A percentile compares a stretch with the other conserved stretches of the same genome.
Evolutionary conservation across 2,888 invertebrate species (phyloP).

Genomic region (Drosophila hamatofila): DNA sequence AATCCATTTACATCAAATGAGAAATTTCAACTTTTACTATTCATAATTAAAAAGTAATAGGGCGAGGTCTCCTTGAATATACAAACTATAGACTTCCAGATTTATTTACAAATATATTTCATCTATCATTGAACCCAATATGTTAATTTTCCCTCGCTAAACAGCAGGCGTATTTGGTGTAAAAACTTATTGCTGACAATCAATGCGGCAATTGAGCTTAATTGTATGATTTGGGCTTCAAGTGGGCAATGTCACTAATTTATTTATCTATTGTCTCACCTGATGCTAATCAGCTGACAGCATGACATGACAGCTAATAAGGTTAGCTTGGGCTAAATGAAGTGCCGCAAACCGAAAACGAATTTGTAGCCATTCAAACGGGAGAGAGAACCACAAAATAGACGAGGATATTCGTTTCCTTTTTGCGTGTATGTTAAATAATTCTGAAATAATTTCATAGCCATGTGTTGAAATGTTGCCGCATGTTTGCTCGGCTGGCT

Average conservation of each 20-base stretch:
- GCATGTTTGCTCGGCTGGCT: slow-evolving; percentile 9
- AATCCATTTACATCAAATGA: neutral
- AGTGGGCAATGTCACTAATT: neutral
- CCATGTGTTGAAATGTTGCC: neutral
- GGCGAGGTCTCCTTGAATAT: too few relatives aligned
- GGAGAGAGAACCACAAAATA: neutral
- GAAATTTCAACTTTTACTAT: too few relatives aligned
- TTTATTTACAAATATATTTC: neutral
- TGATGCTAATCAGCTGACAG: slow-evolving; percentile 32
- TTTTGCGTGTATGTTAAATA: neutral
- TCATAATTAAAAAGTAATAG: too few relatives aligned
- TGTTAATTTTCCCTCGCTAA: neutral
- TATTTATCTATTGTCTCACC: slow-evolving; percentile 4
- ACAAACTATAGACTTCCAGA: neutral
- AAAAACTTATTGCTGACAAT: neutral
- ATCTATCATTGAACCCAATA: neutral
- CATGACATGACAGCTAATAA: slow-evolving; percentile 20
- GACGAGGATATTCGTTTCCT: neutral
- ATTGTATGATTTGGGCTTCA: slow-evolving; percentile 3
- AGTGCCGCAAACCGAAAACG: slow-evolving; percentile 7
- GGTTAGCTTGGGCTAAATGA: slow-evolving; percentile 7
- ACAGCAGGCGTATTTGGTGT: neutral
- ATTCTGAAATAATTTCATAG: slow-evolving; percentile 1
- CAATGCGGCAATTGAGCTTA: slow-evolving; percentile 15
- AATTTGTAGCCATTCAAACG: neutral